Percentiles rank a stretch among this genome's conserved stretches.
These are phyloP conservation scores for Diachasmimorpha longicaudata DNA, from an alignment of 1,140 invertebrate species.

Conservation along the genomic window DNA sequence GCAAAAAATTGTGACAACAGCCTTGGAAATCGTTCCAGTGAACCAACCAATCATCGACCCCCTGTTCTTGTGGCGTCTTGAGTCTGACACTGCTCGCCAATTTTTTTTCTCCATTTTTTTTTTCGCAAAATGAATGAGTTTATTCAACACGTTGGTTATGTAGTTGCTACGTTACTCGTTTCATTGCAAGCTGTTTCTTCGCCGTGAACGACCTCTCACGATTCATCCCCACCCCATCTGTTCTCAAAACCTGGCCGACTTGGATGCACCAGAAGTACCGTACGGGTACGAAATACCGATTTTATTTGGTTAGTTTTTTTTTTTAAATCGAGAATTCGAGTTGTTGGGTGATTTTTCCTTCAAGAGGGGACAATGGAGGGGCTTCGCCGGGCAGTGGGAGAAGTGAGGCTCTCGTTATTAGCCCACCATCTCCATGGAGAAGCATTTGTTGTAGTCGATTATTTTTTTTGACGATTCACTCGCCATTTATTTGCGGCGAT, in stretches of 20 bases:
- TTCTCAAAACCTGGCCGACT: constrained; percentile 1
- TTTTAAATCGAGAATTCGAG: background rate
- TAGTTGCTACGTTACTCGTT: constrained; percentile 1
- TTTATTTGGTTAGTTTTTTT: background rate
- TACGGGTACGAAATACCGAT: background rate
- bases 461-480: background rate
- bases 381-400: constrained; percentile 1
- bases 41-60: too few relatives aligned
- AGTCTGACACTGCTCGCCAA: background rate
- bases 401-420: background rate
- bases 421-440: background rate
- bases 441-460: background rate
- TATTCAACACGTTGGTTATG: background rate
- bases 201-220: constrained; percentile 18
- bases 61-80: too few relatives aligned
- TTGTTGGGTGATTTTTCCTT: background rate
- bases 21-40: too few relatives aligned
- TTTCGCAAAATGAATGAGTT: background rate
- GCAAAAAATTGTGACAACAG: too few relatives aligned
- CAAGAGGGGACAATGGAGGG: background rate
- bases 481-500: background rate
- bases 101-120: background rate
- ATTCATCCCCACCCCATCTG: constrained; percentile 1
- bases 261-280: constrained; percentile 10
- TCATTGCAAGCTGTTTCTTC: constrained; percentile 11